Base-by-base conservation (phyloP, 2,797 vertebrate genomes). In the Notolepis coatsorum region DNA sequence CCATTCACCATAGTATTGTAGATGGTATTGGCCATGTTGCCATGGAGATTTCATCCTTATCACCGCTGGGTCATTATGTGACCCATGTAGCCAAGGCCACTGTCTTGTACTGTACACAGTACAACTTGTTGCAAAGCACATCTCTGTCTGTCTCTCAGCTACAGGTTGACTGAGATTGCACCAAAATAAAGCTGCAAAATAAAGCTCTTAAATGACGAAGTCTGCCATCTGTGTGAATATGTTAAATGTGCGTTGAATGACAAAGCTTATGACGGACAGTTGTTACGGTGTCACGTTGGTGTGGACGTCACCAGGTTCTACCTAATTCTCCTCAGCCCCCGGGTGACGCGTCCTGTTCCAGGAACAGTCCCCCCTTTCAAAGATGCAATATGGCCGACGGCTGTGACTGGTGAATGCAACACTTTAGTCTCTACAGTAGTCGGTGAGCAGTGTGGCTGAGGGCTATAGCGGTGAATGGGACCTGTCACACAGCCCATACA, bases 381-480 rank as follows among this genome's bases (percentile, higher is more conserved):
- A 68, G n/a, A 68, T 74, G 42, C 57, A 27, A 30, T 0, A 5
- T 17, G 33, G 56, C 42, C 73, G 56, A 55, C 6, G 67, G 57
- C 60, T 1, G 31, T 46, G 49, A 7, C 5, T 17, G n/a, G n/a
- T n/a, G n/a, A 70, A 53, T 57, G 67, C 59, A 70, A 69, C 65
- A 33, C 51, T 37, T 24, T n/a, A n/a, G n/a, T n/a, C 63, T 1
- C 7, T 24, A 59, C 47, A 20, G 42, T 72, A n/a, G 45, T 73
- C 61, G 30, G 64, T 68, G 7, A 35, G 68, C 55, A 37, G 9
- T 15, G 53, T 77, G 66, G 49, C 77, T 79, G 70, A 77, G 24
- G 73, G 74, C 85, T 20, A 71, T 37, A 27, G 39, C 10, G 62
- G 37, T 81, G 81, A 86, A 84, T 79, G 71, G 81, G 69, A 21